Base-by-base conservation (phyloP, 2,113 vertebrate species). In the Cricetomys ansorgei region DNA sequence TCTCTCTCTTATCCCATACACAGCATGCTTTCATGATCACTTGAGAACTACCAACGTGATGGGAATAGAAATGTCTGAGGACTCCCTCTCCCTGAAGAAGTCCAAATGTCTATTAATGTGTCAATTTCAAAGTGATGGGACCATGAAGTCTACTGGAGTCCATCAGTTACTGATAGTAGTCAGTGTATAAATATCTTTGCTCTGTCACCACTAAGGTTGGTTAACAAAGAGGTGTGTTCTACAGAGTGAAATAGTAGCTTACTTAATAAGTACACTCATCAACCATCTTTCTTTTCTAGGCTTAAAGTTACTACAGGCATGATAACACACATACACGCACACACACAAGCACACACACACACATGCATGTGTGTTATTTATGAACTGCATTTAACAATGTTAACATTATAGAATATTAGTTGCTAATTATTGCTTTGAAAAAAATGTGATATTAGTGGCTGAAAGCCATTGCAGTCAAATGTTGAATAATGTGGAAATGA, bases 371-470 rank as follows among this genome's bases (percentile, higher is more conserved):
- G n/a, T 81, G 31, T 65, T 37, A 90, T 6, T 76, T 76, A 57
- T 21, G 19, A 67, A 45, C 55, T 84, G 6, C 75, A 1, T 62
- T 62, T 81, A 57, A 6, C n/a, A 75, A 1, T 64, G 19, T 5
- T 31, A 91, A 48, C 81, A 89, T 91, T 92, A 86, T 31, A 92
- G 3, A 84, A 72, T 93, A 57, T 87, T 80, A 85, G 29, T 65
- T 92, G 40, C 40, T 23, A 89, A 37, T 75, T 9, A 55, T 97
- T 72, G 7, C 53, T 96, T 95, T 94, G 37, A 5, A 91, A 75
- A 89, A 80, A 43, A 79, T 37, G 0, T 87, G 50, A 57, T 91
- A 91, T 95, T 95, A 96, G 40, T 57, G 88, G 37, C 45, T 75
- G 17, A 88, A 89, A 93, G n/a, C 23, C 15, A 76, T 89, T 76